Percentiles rank a stretch among this genome's conserved stretches.
Evolutionary conservation across 2,888 invertebrate genomes (phyloP).

Genomic region (Sthenelais limicola): DNA sequence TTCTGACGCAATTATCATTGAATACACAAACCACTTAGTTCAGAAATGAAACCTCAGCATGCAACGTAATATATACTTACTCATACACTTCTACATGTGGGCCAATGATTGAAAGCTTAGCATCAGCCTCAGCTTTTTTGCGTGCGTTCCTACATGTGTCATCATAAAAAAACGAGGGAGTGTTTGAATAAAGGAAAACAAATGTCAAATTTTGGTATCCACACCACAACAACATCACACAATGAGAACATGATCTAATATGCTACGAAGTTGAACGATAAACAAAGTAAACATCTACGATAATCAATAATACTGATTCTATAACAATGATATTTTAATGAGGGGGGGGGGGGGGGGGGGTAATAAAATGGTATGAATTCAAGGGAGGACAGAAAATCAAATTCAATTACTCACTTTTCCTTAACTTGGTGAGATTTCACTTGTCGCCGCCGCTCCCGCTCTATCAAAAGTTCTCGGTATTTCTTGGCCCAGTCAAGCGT

Average conservation of each 20-base stretch:
- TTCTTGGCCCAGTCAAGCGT: conserved; percentile 61
- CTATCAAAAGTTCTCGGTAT: conserved; percentile 54
- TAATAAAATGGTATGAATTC: not conserved
- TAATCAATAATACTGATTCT: not conserved
- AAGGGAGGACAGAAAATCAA: not conserved
- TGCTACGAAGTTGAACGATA: too few relatives aligned
- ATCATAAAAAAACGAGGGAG: too few relatives aligned
- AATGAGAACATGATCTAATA: too few relatives aligned
- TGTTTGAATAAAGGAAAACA: too few relatives aligned
- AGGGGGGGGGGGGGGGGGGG: too few relatives aligned
- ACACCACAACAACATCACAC: too few relatives aligned
- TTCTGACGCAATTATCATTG: too few relatives aligned
- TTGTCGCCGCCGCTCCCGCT: conserved; percentile 54
- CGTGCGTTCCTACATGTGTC: conserved; percentile 58
- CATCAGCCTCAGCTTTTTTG: conserved; percentile 55
- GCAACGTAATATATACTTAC: conserved; percentile 57
- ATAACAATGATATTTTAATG: not conserved
- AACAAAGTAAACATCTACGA: conserved; percentile 31
- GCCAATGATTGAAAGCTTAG: conserved; percentile 63
- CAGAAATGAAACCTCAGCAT: too few relatives aligned
- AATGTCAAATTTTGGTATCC: too few relatives aligned
- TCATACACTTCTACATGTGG: conserved; percentile 70
- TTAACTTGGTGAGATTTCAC: conserved; percentile 50
- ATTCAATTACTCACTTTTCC: conserved; percentile 27
- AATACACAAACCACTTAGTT: too few relatives aligned